These are phyloP conservation scores for Pseudonaja textilis DNA, from an alignment of 2,113 vertebrate species.

Conservation along the genomic window DNA sequence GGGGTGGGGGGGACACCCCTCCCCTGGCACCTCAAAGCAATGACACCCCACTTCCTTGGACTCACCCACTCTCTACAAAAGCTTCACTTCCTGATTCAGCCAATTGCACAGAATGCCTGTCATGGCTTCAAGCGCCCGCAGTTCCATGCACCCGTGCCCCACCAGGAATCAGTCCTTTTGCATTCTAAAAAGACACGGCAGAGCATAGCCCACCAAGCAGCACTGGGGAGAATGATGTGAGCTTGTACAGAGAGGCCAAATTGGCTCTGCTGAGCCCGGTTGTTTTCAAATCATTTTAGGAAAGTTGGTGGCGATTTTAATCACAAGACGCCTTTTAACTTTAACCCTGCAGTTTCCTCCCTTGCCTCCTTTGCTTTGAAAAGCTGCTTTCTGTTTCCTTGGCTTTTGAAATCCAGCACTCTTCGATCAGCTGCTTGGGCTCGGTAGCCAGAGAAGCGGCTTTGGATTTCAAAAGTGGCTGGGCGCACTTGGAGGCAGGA, in stretches of 20 bases:
- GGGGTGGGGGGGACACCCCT: no score
- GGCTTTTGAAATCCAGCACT: no score
- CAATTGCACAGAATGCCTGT: constrained; percentile 85
- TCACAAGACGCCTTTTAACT: neutral
- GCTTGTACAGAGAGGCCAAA: neutral
- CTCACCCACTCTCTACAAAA: constrained; percentile 84
- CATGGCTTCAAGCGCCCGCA: constrained; percentile 61
- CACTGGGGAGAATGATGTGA: accelerated
- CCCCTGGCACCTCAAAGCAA: no score
- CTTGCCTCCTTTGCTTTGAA: neutral
- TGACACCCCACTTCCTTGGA: accelerated
- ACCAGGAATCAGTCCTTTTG: constrained; percentile 49
- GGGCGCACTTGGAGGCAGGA: no score
- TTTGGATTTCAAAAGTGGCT: no score
- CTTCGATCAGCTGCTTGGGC: no score
- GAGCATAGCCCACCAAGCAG: accelerated
- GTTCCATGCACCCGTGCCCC: neutral
- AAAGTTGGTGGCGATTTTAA: neutral
- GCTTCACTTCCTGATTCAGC: constrained; percentile 84
- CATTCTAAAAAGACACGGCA: accelerated
- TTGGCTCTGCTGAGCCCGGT: no score
- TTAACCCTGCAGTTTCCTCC: neutral
- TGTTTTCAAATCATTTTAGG: neutral
- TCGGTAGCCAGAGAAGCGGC: no score
- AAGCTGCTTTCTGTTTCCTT: neutral